Percentiles rank a stretch among this genome's conserved stretches.
Conservation (phyloP, 2,888 invertebrate genomes). For the Tillus elongatus region DNA sequence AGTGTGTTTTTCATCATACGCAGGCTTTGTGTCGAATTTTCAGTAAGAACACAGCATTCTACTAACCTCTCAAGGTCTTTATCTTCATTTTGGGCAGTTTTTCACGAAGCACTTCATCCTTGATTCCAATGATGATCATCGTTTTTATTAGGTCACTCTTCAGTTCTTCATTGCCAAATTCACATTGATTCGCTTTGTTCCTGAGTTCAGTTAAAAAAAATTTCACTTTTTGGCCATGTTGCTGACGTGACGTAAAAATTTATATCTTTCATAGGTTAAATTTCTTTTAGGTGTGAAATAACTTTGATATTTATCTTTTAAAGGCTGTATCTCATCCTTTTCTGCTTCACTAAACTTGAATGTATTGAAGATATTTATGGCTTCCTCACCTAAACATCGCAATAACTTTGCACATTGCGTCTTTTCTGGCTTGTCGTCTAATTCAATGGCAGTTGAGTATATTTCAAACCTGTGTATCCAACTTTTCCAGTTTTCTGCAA, state of each 20-base stretch:
- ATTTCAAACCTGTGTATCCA: slow-evolving; percentile 22
- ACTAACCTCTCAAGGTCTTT: too few relatives aligned
- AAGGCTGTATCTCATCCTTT: slow-evolving; percentile 16
- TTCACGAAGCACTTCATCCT: slow-evolving; percentile 10
- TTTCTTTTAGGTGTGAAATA: slow-evolving; percentile 13
- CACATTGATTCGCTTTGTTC: slow-evolving; percentile 12
- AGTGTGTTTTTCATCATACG: slow-evolving; percentile 10
- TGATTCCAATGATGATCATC: slow-evolving; percentile 13
- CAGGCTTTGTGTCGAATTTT: slow-evolving; percentile 9
- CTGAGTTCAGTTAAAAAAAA: slow-evolving; percentile 13
- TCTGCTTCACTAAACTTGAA: slow-evolving; percentile 20
- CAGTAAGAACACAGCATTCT: slow-evolving; percentile 7
- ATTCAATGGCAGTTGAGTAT: slow-evolving; percentile 21
- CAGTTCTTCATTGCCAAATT: slow-evolving; percentile 11
- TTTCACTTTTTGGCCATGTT: slow-evolving; percentile 11
- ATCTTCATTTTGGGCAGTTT: slow-evolving; percentile 13
- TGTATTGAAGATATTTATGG: slow-evolving; percentile 21
- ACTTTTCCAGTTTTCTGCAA: slow-evolving; percentile 21
- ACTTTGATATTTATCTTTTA: slow-evolving; percentile 13
- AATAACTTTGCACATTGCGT: slow-evolving; percentile 18
- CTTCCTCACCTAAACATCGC: slow-evolving; percentile 21
- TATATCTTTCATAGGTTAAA: slow-evolving; percentile 10
- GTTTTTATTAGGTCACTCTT: slow-evolving; percentile 11
- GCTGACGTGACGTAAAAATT: slow-evolving; percentile 10
- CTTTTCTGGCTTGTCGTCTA: slow-evolving; percentile 16